Evolutionary conservation across 2,797 vertebrate genomes (phyloP).

Genomic region (Gymnothorax javanicus): DNA sequence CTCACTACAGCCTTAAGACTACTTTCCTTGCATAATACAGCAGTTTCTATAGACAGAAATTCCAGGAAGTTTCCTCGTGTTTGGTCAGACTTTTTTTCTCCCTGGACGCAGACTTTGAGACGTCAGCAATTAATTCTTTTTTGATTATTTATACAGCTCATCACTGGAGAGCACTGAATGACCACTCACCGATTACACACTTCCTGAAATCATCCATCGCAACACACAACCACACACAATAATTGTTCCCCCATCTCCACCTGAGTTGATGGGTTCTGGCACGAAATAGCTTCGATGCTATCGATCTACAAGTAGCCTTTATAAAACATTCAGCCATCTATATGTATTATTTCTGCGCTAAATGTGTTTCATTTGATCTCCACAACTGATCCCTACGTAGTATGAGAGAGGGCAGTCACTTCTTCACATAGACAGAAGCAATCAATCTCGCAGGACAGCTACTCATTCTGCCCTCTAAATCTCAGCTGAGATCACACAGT

Average conservation of each 20-base stretch:
- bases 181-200: background rate
- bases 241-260: no score
- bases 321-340: background rate
- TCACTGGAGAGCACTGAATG: background rate
- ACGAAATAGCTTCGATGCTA: no score
- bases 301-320: background rate
- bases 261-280: no score
- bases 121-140: background rate
- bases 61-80: background rate
- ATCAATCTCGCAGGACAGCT: background rate
- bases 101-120: no score
- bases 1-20: background rate
- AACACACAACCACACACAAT: no score
- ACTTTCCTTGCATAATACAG: background rate
- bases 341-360: background rate
- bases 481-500: background rate
- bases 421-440: background rate
- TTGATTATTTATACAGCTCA: background rate
- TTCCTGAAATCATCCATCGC: background rate
- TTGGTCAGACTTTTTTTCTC: background rate
- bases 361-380: background rate
- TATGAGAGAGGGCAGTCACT: background rate
- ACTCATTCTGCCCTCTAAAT: background rate
- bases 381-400: background rate
- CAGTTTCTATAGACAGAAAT: background rate